phyloP scores from a whole-genome alignment of 2,797 vertebrate species.

The Bryconaethiops microstoma region DNA sequence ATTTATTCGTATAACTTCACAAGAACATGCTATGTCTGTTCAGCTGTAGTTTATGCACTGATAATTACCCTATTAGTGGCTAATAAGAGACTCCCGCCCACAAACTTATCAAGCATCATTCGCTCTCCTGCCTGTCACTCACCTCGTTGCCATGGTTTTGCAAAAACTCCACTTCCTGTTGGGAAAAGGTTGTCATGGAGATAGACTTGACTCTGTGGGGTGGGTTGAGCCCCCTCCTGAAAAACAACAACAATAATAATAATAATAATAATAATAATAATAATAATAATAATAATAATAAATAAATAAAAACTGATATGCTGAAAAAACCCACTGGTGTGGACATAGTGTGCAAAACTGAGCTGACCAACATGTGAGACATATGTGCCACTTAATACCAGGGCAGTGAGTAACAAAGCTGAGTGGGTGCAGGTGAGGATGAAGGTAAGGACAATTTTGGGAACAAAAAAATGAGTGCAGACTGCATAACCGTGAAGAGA shows the following conservation, averaged over 20 bases:
- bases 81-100: constrained; percentile 2
- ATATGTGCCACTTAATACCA: neutral
- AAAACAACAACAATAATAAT: constrained; percentile 43
- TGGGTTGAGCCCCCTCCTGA: constrained; percentile 91
- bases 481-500: constrained; percentile 9
- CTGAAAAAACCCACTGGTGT: neutral
- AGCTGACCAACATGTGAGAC: neutral
- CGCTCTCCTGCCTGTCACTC: constrained; percentile 60
- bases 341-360: neutral
- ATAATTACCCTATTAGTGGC: neutral
- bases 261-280: too few relatives aligned
- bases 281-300: too few relatives aligned
- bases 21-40: neutral
- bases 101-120: constrained; percentile 4
- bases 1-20: too few relatives aligned
- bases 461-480: neutral
- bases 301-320: neutral
- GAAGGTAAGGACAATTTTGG: neutral
- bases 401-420: neutral
- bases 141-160: constrained; percentile 93
- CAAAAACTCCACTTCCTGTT: constrained; percentile 91
- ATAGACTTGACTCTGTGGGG: constrained; percentile 94
- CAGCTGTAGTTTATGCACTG: neutral
- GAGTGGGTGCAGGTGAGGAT: neutral
- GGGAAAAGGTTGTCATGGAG: constrained; percentile 95